Base-by-base conservation (phyloP, 2,888 invertebrate genomes). In the Hirtodrosophila cameraria region DNA sequence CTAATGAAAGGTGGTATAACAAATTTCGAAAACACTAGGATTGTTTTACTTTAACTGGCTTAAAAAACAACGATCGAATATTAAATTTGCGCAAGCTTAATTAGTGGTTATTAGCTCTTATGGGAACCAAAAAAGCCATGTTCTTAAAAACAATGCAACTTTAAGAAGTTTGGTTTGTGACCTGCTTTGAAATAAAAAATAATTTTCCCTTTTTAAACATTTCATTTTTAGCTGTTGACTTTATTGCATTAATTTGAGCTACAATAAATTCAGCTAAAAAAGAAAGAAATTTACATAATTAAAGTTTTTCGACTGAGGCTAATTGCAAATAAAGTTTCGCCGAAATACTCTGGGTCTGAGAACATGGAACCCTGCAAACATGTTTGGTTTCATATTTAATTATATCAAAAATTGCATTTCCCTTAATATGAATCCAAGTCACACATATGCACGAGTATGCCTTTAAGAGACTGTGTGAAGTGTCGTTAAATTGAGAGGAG, bases 391-490 rank as follows among this genome's bases (percentile, higher is more conserved):
- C 81, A 80, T 76, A 79, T 79, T 79, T 80, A 80, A 82, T 86
- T 82, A 79, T 80, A 63, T 68, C 50, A 71, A 65, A 78, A 85
- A 78, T 71, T 82, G 79, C 86, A 75, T 64, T 82, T 82, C 64
- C 50, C 60, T 78, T 75, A 36, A 58, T 48, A 59, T 71, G 53
- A 66, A 65, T 75, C 38, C 60, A 33, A 67, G 49, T 57, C 43
- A 42, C 54, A 55, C 46, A 38, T 36, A 27, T 8, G 12, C 1
- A 23, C 1, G 8, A 0, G 8, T 23, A 23, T 23, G 8, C 18
- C 13, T n/a, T n/a, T n/a, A 23, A 11, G 30, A 36, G 28, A 43
- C 42, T 18, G 39, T 4, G 53, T 18, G 11, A 72, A 65, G 50
- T 52, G 79, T 78, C 65, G 71, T 82, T 79, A 85, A 85, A 78